These are phyloP conservation scores for Heliocidaris tuberculata DNA, from an alignment of 35 echinoderm and acorn worm genomes.

Conservation along the genomic window DNA sequence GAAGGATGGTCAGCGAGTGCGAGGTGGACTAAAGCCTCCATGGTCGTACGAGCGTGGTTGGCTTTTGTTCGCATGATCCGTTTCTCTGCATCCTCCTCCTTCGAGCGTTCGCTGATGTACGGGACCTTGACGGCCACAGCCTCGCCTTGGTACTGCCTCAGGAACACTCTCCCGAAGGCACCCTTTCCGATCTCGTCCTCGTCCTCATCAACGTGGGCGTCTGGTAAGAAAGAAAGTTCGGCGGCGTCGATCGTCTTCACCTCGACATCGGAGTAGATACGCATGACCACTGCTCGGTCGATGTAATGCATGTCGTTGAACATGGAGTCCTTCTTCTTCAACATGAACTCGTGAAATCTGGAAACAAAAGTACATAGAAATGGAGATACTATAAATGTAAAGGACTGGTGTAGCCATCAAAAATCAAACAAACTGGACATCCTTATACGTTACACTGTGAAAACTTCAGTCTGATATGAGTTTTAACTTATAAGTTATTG, in stretches of 20 bases:
- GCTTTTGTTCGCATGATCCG: not conserved
- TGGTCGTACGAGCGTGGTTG: conserved; percentile 22
- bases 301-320: conserved; percentile 10
- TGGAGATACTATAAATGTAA: not conserved
- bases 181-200: conserved; percentile 27
- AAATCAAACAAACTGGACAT: too few relatives aligned
- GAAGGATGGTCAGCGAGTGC: conserved; percentile 7
- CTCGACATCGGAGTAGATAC: not conserved
- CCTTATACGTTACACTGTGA: too few relatives aligned
- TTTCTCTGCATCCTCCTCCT: not conserved
- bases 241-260: not conserved
- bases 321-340: not conserved
- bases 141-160: conserved; percentile 1
- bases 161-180: conserved; percentile 33
- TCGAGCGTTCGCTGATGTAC: not conserved
- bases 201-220: not conserved
- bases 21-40: conserved; percentile 19
- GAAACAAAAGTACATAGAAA: not conserved
- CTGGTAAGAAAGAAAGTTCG: not conserved
- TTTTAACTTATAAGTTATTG: too few relatives aligned
- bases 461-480: too few relatives aligned
- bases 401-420: too few relatives aligned
- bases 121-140: conserved; percentile 18
- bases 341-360: conserved; percentile 9
- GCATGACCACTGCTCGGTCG: conserved; percentile 30